Evolutionary conservation across 2,113 vertebrate genomes (phyloP).

Genomic region (Nycticorax nycticorax): DNA sequence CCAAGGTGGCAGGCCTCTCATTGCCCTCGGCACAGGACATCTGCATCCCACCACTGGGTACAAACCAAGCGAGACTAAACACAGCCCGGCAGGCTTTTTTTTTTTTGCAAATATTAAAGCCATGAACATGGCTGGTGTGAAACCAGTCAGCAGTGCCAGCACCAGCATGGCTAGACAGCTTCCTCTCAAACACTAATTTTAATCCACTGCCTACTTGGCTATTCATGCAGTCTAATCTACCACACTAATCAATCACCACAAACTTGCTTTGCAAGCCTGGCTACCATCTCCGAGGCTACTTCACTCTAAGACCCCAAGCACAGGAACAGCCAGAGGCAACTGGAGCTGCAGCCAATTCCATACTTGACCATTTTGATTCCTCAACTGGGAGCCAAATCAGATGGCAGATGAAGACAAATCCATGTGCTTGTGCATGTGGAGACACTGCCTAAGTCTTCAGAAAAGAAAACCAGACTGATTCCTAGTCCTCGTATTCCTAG

Average conservation of each 20-base stretch:
- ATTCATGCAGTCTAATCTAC: not conserved
- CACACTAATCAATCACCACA: not conserved
- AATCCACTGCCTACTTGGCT: not conserved
- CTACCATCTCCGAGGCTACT: not conserved
- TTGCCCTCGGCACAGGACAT: not conserved
- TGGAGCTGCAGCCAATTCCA: not conserved
- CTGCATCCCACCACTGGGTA: not conserved
- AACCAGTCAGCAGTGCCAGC: not conserved
- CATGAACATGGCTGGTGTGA: not conserved
- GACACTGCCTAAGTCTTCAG: not conserved
- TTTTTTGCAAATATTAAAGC: not conserved
- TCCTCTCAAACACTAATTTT: not conserved
- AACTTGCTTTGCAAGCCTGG: not conserved
- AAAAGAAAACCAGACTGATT: not conserved
- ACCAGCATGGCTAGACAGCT: not conserved
- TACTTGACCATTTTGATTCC: rapidly evolving
- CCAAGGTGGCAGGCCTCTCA: not conserved
- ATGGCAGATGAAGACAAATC: not conserved
- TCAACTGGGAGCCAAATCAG: not conserved
- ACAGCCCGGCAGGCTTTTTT: not conserved
- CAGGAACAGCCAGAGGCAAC: rapidly evolving
- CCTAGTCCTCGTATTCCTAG: not conserved
- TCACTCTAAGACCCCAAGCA: not conserved
- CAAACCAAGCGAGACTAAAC: not conserved
- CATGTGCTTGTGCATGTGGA: rapidly evolving